These are phyloP conservation scores for Manis crassicaudata DNA, from an alignment of 2,797 vertebrate genomes.

Conservation along the genomic window DNA sequence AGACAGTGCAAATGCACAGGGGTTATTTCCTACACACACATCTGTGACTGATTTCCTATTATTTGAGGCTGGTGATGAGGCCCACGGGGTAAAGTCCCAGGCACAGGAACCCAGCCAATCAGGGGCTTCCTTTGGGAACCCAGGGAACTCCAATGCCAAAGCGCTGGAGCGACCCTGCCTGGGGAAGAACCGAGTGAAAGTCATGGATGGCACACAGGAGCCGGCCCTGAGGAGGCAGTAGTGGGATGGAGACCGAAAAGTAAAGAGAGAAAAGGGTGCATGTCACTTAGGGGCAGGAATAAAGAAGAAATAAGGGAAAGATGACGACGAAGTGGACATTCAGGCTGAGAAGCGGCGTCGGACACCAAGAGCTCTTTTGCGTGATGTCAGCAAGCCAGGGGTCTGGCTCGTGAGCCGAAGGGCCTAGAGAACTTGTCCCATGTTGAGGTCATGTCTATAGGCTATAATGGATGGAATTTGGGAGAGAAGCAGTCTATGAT, in stretches of 20 bases:
- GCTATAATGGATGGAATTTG: rapidly evolving
- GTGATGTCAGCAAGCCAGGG: not conserved
- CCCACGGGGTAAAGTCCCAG: no score
- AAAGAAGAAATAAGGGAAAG: not conserved
- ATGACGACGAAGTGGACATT: not conserved
- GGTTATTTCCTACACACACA: not conserved
- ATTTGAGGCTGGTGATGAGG: not conserved
- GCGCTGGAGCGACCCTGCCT: not conserved
- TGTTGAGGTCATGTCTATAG: not conserved
- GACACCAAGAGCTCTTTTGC: rapidly evolving
- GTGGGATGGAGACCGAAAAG: not conserved
- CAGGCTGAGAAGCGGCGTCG: not conserved
- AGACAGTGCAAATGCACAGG: no score
- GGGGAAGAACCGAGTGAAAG: not conserved
- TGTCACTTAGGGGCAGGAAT: no score
- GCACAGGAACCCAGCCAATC: not conserved
- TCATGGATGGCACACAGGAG: rapidly evolving
- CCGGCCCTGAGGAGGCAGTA: not conserved
- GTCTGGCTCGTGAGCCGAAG: no score
- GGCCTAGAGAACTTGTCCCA: no score
- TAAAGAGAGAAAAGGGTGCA: not conserved
- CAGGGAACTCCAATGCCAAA: no score
- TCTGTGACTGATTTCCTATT: not conserved
- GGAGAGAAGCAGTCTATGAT: rapidly evolving
- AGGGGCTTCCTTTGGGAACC: not conserved